These are phyloP conservation scores for Orchestia grillus DNA, from an alignment of 1,140 invertebrate species.

Conservation along the genomic window DNA sequence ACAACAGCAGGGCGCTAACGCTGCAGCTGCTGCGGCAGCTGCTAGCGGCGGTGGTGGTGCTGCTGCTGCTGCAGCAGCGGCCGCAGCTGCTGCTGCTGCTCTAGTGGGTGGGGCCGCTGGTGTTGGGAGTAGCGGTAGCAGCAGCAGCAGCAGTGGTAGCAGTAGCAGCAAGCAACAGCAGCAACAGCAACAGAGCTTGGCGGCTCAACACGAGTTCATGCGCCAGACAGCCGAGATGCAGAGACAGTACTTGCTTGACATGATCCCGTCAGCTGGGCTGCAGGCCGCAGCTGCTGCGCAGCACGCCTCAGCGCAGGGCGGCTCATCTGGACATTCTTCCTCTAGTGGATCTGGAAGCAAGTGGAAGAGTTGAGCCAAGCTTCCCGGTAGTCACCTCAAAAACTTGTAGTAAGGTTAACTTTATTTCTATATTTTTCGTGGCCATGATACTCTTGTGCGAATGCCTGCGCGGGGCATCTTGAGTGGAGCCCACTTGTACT, in stretches of 20 bases:
- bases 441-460: neutral
- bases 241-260: slow-evolving; percentile 94
- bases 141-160: slow-evolving; percentile 71
- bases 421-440: slow-evolving; percentile 25
- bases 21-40: slow-evolving; percentile 70
- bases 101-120: slow-evolving; percentile 61
- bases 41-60: slow-evolving; percentile 60
- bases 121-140: slow-evolving; percentile 53
- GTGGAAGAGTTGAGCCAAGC: slow-evolving; percentile 52
- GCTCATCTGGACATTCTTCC: neutral
- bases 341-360: slow-evolving; percentile 3
- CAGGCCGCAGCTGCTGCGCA: slow-evolving; percentile 47
- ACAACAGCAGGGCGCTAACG: slow-evolving; percentile 54
- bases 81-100: slow-evolving; percentile 67
- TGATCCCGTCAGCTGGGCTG: slow-evolving; percentile 80
- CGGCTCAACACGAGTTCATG: slow-evolving; percentile 74
- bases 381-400: slow-evolving; percentile 21
- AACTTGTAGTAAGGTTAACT: slow-evolving; percentile 30
- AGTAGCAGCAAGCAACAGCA: slow-evolving; percentile 66
- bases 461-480: neutral
- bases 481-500: neutral
- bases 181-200: slow-evolving; percentile 67
- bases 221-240: slow-evolving; percentile 81
- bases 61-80: slow-evolving; percentile 72
- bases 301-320: slow-evolving; percentile 15